Conservation (phyloP, 92 coral and sea anemone genomes). For the Siderastrea siderea region DNA sequence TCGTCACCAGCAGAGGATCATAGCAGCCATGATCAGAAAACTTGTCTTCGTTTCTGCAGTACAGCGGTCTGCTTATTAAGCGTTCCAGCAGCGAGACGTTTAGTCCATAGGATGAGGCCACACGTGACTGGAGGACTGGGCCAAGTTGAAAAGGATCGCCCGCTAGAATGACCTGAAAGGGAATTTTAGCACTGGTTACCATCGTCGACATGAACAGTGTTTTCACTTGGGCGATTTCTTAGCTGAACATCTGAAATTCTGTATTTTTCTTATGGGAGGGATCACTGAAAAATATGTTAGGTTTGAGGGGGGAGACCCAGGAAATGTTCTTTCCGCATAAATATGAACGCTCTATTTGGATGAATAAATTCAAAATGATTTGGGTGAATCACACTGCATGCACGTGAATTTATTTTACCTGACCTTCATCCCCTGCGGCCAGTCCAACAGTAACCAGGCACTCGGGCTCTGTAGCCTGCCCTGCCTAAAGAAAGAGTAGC, state of each 20-base stretch:
- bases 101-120: slow-evolving; percentile 86
- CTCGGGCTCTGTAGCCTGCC: slow-evolving; percentile 99
- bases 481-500: slow-evolving; percentile 70
- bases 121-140: slow-evolving; percentile 92
- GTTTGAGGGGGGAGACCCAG: no score
- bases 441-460: slow-evolving; percentile 91
- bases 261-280: no score
- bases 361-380: no score
- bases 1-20: slow-evolving; percentile 93
- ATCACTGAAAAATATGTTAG: no score
- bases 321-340: no score
- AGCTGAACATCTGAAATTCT: no score
- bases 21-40: slow-evolving; percentile 98
- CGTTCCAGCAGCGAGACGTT: slow-evolving; percentile 90
- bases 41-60: slow-evolving; percentile 86
- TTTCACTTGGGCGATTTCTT: no score
- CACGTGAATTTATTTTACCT: slow-evolving; percentile 61
- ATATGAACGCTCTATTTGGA: no score
- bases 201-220: neutral
- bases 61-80: slow-evolving; percentile 87
- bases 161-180: slow-evolving; percentile 79
- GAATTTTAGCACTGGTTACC: neutral
- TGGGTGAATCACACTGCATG: no score
- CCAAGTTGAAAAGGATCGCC: slow-evolving; percentile 98
- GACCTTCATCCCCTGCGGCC: slow-evolving; percentile 97